Evolutionary conservation across 2,888 invertebrate species (phyloP).

Genomic region (Pogonocherus hispidulus): DNA sequence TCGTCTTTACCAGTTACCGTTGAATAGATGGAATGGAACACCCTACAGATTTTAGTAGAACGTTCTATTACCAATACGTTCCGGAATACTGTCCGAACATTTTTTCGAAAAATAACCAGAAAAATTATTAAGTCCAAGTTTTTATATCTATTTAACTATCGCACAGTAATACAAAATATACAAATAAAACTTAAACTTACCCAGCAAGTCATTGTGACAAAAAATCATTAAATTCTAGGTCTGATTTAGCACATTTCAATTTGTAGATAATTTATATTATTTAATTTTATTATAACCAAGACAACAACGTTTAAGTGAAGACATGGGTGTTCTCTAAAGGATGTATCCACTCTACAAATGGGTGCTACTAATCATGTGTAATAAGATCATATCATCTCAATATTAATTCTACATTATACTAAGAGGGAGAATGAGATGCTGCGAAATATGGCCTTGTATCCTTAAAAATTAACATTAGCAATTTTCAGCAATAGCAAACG

Average conservation of each 20-base stretch:
- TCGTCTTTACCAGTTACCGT: too few relatives aligned
- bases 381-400: conserved; percentile 18
- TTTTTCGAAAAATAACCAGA: too few relatives aligned
- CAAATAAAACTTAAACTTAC: conserved; percentile 14
- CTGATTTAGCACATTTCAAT: conserved; percentile 2
- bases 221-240: background rate
- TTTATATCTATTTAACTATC: too few relatives aligned
- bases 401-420: conserved; percentile 10
- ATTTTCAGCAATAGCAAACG: background rate
- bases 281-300: conserved; percentile 20
- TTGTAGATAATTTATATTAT: conserved; percentile 7
- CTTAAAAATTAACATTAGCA: background rate
- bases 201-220: conserved; percentile 15
- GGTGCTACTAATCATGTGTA: conserved; percentile 15
- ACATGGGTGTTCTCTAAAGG: conserved; percentile 22
- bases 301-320: conserved; percentile 24
- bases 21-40: too few relatives aligned
- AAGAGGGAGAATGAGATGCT: background rate
- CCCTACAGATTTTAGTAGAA: too few relatives aligned
- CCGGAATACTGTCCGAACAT: too few relatives aligned
- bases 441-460: background rate
- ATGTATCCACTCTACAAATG: conserved; percentile 14
- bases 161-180: background rate
- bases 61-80: too few relatives aligned
- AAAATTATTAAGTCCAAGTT: too few relatives aligned